phyloP scores from a whole-genome alignment of 2,888 invertebrate species.

The Ditula angustiorana region DNA sequence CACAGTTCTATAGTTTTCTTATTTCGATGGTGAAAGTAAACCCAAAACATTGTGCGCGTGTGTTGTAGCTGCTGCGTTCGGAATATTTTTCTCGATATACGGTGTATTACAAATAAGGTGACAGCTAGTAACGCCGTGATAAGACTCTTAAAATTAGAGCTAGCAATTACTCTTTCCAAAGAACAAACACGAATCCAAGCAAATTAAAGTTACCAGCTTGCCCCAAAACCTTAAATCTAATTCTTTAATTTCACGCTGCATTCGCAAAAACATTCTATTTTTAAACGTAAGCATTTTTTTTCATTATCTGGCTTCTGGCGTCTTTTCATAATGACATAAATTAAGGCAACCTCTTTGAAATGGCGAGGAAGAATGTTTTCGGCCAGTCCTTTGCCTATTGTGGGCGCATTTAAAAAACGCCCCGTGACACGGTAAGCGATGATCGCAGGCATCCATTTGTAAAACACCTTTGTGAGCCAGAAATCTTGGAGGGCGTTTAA shows the following conservation, averaged over 20 bases:
- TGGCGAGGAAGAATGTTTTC: constrained; percentile 24
- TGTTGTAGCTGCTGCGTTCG: too few species aligned
- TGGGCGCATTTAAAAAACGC: constrained; percentile 29
- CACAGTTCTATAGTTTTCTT: too few species aligned
- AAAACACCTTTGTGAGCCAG: constrained; percentile 27
- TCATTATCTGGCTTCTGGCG: constrained; percentile 33
- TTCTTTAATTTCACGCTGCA: constrained; percentile 22
- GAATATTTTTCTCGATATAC: too few species aligned
- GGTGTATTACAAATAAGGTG: too few species aligned
- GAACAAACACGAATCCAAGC: not conserved
- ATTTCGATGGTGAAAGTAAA: too few species aligned
- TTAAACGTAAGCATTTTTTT: constrained; percentile 27
- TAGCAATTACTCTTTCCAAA: not conserved
- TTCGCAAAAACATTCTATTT: constrained; percentile 27
- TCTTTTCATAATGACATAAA: constrained; percentile 40
- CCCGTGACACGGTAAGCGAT: constrained; percentile 32
- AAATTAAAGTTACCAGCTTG: not conserved
- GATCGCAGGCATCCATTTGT: constrained; percentile 32
- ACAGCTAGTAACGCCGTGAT: too few species aligned
- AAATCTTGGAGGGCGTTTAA: constrained; percentile 1
- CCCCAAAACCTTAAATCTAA: constrained; percentile 6
- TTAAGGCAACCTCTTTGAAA: constrained; percentile 38
- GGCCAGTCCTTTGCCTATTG: constrained; percentile 27
- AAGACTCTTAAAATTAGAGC: not conserved
- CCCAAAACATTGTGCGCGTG: too few species aligned